phyloP scores from a whole-genome alignment of 2,797 vertebrate genomes.

The Rallus crepitans region DNA sequence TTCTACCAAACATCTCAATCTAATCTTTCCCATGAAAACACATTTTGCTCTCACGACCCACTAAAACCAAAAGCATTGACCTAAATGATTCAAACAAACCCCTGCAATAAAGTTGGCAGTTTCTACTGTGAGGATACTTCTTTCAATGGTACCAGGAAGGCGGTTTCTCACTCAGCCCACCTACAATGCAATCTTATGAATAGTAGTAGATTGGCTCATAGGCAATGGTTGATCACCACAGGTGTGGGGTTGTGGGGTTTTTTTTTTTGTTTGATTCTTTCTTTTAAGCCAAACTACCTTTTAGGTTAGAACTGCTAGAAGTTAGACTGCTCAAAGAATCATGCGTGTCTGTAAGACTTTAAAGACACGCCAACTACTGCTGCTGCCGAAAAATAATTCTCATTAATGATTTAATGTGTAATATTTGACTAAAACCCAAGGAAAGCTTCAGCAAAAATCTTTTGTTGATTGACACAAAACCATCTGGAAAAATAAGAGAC shows the following conservation, averaged over 20 bases:
- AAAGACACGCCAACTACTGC: background rate
- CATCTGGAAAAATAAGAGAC: background rate
- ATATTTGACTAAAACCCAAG: background rate
- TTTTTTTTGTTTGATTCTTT: background rate
- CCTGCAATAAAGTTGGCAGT: background rate
- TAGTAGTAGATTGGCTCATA: background rate
- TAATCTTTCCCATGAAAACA: background rate
- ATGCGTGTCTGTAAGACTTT: background rate
- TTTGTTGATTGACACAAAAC: background rate
- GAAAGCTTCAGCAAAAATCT: constrained; percentile 12
- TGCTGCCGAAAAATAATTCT: background rate
- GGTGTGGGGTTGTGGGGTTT: background rate
- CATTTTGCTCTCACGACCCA: background rate
- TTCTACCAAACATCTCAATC: background rate
- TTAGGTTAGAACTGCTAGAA: background rate
- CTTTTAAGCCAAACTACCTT: background rate
- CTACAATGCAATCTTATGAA: background rate
- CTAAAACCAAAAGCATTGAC: background rate
- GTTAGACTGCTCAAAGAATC: background rate
- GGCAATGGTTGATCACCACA: background rate
- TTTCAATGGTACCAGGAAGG: background rate
- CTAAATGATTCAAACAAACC: background rate
- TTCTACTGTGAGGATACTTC: background rate
- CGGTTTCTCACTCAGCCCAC: background rate
- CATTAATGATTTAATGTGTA: background rate